phyloP scores from a whole-genome alignment of 2,888 invertebrate genomes.

The Odontocerum albicorne region DNA sequence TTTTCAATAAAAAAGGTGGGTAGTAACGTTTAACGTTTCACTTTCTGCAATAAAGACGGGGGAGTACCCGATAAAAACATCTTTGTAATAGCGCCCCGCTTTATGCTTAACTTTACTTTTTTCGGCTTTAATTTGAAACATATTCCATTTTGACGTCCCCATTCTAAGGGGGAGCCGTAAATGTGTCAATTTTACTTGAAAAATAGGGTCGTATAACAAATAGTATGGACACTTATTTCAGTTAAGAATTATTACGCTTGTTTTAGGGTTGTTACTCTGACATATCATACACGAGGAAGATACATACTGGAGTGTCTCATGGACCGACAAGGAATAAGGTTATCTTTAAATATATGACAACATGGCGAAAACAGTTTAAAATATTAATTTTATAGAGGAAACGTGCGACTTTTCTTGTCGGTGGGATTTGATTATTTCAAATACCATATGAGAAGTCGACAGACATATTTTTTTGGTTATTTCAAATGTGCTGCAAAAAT shows the following conservation, averaged over 20 bases:
- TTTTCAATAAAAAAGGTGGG: too few species aligned
- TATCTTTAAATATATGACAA: not conserved
- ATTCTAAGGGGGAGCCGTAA: constrained; percentile 23
- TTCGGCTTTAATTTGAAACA: constrained; percentile 28
- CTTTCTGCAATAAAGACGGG: constrained; percentile 14
- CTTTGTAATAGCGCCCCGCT: constrained; percentile 7
- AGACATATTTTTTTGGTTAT: too few species aligned
- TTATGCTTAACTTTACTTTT: constrained; percentile 13
- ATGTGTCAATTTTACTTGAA: constrained; percentile 36
- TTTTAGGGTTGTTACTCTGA: constrained; percentile 14
- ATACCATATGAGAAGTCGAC: too few species aligned
- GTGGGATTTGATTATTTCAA: too few species aligned
- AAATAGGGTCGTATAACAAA: constrained; percentile 36
- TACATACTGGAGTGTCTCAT: too few species aligned
- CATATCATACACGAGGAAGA: too few species aligned
- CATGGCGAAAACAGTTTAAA: not conserved
- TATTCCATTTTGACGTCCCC: constrained; percentile 29
- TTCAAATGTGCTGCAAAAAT: too few species aligned
- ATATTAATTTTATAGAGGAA: too few species aligned
- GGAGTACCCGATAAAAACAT: constrained; percentile 17
- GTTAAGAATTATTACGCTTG: constrained; percentile 30
- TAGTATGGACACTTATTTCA: constrained; percentile 31
- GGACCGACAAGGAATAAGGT: not conserved
- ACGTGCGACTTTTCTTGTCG: too few species aligned
- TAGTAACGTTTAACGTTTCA: too few species aligned